These are phyloP conservation scores for Falcaria lacertinaria DNA, from an alignment of 2,888 invertebrate genomes.

Conservation along the genomic window DNA sequence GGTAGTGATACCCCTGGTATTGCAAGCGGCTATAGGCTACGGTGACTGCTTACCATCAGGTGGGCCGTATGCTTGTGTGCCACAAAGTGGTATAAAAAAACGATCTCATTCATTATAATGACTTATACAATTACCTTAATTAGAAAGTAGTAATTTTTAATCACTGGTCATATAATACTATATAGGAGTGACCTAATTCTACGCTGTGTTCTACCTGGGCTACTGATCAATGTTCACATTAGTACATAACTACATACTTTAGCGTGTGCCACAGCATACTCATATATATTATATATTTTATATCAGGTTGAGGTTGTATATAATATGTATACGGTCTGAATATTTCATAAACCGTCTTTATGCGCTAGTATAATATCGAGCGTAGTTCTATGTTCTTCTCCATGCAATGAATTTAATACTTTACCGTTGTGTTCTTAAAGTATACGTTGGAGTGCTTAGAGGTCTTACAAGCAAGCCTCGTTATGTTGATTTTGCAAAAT, in stretches of 20 bases:
- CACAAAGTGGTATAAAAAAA: too few relatives aligned
- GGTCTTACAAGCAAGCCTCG: neutral
- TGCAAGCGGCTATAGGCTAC: too few relatives aligned
- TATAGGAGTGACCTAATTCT: neutral
- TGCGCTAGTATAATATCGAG: conserved; percentile 2
- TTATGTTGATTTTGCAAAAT: neutral
- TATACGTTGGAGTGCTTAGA: neutral
- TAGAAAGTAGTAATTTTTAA: too few relatives aligned
- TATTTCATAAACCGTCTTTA: conserved; percentile 13
- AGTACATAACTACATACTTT: neutral
- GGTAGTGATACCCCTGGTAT: too few relatives aligned
- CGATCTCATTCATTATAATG: too few relatives aligned
- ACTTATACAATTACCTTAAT: too few relatives aligned
- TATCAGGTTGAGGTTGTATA: too few relatives aligned
- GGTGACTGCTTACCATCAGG: too few relatives aligned
- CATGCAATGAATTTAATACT: neutral
- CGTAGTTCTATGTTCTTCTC: neutral
- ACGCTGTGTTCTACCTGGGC: neutral
- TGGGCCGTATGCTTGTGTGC: too few relatives aligned
- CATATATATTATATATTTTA: neutral
- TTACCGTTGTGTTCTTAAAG: neutral
- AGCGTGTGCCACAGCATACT: neutral
- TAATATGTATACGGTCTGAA: conserved; percentile 10
- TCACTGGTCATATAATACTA: too few relatives aligned
- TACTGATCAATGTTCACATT: neutral